Base-by-base conservation (phyloP, 2,113 vertebrate genomes). In the Clarias gariepinus region DNA sequence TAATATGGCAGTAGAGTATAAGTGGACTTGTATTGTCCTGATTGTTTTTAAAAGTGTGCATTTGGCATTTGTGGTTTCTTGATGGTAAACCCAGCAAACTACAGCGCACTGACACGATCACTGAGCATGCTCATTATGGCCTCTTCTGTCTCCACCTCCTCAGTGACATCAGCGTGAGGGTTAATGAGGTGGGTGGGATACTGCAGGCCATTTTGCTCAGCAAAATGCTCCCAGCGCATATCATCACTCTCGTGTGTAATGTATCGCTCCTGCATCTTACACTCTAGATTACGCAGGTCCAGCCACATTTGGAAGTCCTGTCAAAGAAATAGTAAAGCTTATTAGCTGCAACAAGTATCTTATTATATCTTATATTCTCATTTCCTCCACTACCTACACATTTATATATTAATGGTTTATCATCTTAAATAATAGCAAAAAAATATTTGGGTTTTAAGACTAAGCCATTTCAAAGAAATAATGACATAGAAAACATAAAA, bases 231-330 rank as follows among this genome's bases (percentile, higher is more conserved):
- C 98, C 98, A 99, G 89, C 98, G 96, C 2, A 95, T 93, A 92
- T 99, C 98, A 60, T 99, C 98, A 0, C 98, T 99, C 94, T 99
- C 97, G 2, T 99, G 98, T 85, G 98, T 99, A 90, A 99, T 97
- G 90, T 99, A 99, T 91, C 98, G 97, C 91, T 99, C 96, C 30
- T 94, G 95, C 86, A 96, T 96, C 86, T 96, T 97, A 85, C 95
- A 95, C 93, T 99, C 98, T 81, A 99, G 94, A 88, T 95, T 97
- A 16, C 98, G 95, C 91, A 99, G 95, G 92, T 99, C 98, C 94
- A 98, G 86, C 98, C 98, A 99, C 89, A 97, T 98, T 90, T 99
- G 97, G 90, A 98, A 99, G 93, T 99, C 98, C 98, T 99, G 93
- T 86, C 78, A 81, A 63, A 66, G 82, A 74, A 61, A 83, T n/a